phyloP scores from a whole-genome alignment of 35 echinoderm and acorn worm genomes.

The Nesometra sesokonis region DNA sequence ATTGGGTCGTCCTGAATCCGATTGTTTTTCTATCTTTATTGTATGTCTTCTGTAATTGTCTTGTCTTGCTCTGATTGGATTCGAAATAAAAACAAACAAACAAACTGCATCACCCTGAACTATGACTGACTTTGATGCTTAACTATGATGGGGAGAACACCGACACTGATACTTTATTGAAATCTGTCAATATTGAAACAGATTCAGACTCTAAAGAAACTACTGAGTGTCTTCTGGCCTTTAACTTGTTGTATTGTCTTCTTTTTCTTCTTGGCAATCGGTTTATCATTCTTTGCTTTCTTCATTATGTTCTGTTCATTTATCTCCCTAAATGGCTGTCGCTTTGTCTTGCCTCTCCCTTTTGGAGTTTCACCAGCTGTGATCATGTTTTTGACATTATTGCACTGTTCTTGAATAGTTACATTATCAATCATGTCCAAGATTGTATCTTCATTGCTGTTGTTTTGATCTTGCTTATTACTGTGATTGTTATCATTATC shows the following conservation, averaged over 20 bases:
- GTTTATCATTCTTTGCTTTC: neutral
- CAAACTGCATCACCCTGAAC: no score
- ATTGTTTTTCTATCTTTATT: no score
- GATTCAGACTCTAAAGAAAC: neutral
- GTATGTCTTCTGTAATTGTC: no score
- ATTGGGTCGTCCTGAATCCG: no score
- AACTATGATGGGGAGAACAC: no score
- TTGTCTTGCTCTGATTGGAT: no score
- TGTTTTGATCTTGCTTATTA: neutral
- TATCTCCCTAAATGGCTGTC: neutral
- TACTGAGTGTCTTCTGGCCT: neutral
- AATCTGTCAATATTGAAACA: no score
- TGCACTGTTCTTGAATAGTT: neutral
- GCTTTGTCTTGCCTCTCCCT: neutral
- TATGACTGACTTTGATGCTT: no score
- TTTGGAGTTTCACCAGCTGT: neutral
- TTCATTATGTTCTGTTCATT: neutral
- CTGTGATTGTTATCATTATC: neutral
- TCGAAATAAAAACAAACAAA: no score
- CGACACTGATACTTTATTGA: no score
- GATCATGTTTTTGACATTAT: neutral
- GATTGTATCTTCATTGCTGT: neutral
- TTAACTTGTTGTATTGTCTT: neutral
- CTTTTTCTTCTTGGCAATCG: neutral
- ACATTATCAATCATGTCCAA: neutral